phyloP scores from a whole-genome alignment of 23 tunicate species.

The Styela clava region DNA sequence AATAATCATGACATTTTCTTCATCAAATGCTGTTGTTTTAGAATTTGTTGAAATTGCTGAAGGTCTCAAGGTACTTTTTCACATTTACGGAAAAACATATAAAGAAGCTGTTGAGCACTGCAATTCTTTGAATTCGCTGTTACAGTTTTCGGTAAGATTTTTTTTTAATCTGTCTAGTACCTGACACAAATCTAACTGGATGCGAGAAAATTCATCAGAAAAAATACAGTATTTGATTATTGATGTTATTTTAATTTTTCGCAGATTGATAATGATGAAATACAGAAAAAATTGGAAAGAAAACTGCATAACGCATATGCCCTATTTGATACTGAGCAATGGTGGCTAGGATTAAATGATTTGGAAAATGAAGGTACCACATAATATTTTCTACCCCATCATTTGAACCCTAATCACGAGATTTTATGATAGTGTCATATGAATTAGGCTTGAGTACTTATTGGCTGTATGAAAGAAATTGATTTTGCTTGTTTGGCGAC shows the following conservation, averaged over 20 bases:
- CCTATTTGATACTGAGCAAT: neutral
- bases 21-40: too few relatives aligned
- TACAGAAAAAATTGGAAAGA: slow-evolving; percentile 27
- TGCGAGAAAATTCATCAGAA: too few relatives aligned
- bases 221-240: too few relatives aligned
- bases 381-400: neutral
- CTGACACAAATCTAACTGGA: too few relatives aligned
- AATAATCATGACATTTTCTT: neutral
- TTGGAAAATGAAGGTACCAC: slow-evolving; percentile 7
- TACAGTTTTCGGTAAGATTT: slow-evolving; percentile 22
- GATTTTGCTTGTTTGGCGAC: too few relatives aligned
- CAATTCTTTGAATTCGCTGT: neutral
- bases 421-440: neutral
- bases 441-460: too few relatives aligned
- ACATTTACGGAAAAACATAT: neutral
- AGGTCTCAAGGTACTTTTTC: slow-evolving; percentile 7
- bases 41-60: slow-evolving; percentile 17
- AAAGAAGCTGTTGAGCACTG: slow-evolving; percentile 11
- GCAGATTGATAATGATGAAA: slow-evolving; percentile 6
- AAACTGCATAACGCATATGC: slow-evolving; percentile 11
- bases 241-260: neutral
- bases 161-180: neutral
- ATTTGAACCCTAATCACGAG: neutral
- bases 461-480: too few relatives aligned
- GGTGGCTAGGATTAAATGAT: slow-evolving; percentile 30